Base-by-base conservation (phyloP, 1,140 invertebrate genomes). In the Dendroctonus ponderosae region DNA sequence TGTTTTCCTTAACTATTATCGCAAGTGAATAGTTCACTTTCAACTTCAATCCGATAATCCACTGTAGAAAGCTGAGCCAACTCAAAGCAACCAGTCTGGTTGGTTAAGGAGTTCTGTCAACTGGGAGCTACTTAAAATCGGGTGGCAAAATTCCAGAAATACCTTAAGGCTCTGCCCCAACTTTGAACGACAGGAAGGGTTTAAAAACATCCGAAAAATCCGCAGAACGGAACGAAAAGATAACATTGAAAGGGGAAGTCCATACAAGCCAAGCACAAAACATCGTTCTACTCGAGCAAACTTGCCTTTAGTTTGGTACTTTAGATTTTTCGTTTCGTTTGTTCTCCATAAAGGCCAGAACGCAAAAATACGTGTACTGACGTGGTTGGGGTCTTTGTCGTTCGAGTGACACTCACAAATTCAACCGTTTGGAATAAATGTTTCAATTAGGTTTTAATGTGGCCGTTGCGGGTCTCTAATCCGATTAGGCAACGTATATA, bases 351-450 rank as follows among this genome's bases (percentile, higher is more conserved):
- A 54, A 44, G 37, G 42, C 44, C 7, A 26, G 7, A 14, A 62
- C 48, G 49, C 61, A 63, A 63, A 63, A 63, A 63, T 67, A 59
- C 52, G 58, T 26, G 26, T 26, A 26, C 26, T 26, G 26, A 3
- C 26, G 49, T 46, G 54, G 48, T n/a, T 59, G 41, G 14, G 15
- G 59, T 26, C 49, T 51, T 52, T 63, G 59, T 62, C 49, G 51
- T 41, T 54, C 62, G 64, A 68, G 50, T 70, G 70, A 68, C 68
- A 72, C 70, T 72, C 58, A 69, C 42, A 63, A 59, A 65, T 66
- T 68, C 70, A 72, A 66, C 68, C 68, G 66, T 62, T 68, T 50
- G 70, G 70, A 72, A 72, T 72, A 62, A 69, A 63, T 64, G 69
- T 70, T 67, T 65, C 68, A 70, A 72, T 72, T 69, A 62, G 54